phyloP scores from a whole-genome alignment of 1,140 invertebrate species.

The Cydia splendana region DNA sequence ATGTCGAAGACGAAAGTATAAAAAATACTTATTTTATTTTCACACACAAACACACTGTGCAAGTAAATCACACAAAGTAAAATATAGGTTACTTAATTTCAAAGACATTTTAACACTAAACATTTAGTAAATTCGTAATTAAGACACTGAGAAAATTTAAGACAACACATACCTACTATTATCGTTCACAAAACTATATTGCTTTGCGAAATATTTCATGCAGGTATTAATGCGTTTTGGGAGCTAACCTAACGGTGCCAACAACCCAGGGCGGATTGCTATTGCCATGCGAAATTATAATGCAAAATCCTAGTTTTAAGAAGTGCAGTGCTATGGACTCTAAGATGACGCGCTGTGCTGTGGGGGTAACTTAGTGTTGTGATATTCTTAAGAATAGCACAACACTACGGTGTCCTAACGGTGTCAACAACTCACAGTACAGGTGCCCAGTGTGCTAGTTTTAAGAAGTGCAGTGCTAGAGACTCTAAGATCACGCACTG shows the following conservation, averaged over 20 bases:
- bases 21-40: too few relatives aligned
- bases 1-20: too few relatives aligned
- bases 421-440: conserved; percentile 14
- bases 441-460: neutral
- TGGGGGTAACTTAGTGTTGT: conserved; percentile 22
- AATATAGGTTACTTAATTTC: neutral
- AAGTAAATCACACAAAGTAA: neutral
- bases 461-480: conserved; percentile 20
- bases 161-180: neutral
- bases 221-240: neutral
- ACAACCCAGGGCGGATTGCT: conserved; percentile 19
- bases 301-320: neutral
- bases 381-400: neutral
- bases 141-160: neutral
- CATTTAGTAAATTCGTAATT: neutral
- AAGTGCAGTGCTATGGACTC: conserved; percentile 12
- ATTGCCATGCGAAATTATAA: neutral
- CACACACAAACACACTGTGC: neutral
- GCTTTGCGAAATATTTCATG: neutral
- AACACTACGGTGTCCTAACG: conserved; percentile 9
- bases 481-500: conserved; percentile 3
- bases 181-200: neutral
- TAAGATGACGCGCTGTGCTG: neutral
- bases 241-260: conserved; percentile 28
- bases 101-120: too few relatives aligned